phyloP scores from a whole-genome alignment of 2,113 vertebrate species.

The Raja brachyura region DNA sequence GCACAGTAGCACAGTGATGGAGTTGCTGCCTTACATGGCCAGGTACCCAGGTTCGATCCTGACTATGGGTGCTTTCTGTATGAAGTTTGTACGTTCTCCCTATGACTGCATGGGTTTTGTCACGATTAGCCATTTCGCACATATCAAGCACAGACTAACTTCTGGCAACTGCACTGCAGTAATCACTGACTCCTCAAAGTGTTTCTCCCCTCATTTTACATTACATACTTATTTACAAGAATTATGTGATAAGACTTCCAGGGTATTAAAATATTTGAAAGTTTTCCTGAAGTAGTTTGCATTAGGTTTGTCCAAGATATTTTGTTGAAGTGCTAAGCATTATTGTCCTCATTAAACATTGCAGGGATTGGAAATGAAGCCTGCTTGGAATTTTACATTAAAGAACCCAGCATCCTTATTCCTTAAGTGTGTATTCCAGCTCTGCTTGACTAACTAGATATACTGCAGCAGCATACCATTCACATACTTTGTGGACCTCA shows the following conservation, averaged over 20 bases:
- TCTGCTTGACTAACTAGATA: neutral
- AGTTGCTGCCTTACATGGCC: no score
- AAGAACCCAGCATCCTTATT: neutral
- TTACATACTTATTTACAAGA: neutral
- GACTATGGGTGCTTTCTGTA: no score
- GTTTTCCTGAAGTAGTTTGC: neutral
- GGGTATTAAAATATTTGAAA: neutral
- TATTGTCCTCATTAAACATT: neutral
- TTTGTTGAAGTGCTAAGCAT: neutral
- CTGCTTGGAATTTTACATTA: no score
- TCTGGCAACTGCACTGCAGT: neutral
- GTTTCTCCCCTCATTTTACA: neutral
- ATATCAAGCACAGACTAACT: no score
- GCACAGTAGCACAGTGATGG: no score
- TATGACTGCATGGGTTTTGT: no score
- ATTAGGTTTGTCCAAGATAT: neutral
- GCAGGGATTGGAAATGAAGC: neutral
- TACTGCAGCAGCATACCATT: neutral
- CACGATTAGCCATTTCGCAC: no score
- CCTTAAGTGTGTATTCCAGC: neutral
- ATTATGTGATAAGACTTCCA: neutral
- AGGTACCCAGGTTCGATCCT: no score
- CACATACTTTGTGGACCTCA: neutral
- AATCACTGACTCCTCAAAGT: neutral
- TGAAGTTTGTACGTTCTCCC: no score